These are phyloP conservation scores for Rynchops niger DNA, from an alignment of 2,113 vertebrate genomes.

Conservation along the genomic window DNA sequence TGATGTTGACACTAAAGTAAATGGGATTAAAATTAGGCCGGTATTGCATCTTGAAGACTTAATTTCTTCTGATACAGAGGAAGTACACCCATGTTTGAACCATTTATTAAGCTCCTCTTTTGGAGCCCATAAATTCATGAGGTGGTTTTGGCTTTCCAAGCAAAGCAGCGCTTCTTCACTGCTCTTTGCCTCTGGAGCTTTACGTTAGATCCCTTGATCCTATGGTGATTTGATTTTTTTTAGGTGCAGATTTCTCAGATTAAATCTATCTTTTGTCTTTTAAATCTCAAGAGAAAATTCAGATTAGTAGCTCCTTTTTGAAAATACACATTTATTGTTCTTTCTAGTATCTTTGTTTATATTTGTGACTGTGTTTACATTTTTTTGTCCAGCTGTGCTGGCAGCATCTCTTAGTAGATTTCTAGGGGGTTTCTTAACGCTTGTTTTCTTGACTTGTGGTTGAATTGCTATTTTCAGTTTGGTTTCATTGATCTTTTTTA, in stretches of 20 bases:
- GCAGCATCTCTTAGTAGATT: background rate
- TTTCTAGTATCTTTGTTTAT: background rate
- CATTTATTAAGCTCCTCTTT: background rate
- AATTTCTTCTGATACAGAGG: background rate
- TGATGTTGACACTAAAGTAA: background rate
- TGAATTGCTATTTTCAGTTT: background rate
- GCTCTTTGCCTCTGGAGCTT: background rate
- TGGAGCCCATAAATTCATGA: background rate
- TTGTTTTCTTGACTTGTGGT: background rate
- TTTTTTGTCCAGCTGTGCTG: background rate
- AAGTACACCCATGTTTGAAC: background rate
- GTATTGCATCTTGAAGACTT: background rate
- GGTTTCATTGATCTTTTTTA: background rate
- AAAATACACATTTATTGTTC: background rate
- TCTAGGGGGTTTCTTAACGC: rapidly evolving
- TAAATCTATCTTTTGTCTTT: background rate
- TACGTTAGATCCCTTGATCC: background rate
- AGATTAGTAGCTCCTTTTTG: background rate
- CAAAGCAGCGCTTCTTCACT: background rate
- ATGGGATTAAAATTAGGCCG: background rate
- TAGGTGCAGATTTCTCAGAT: background rate
- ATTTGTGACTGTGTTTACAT: background rate
- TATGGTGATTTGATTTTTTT: background rate
- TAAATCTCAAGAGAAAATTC: background rate
- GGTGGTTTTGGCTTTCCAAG: background rate